Evolutionary conservation across 2,888 invertebrate genomes (phyloP), one percentile per base, ranked within the genome.

Genomic region (Eupsilia transversa): DNA sequence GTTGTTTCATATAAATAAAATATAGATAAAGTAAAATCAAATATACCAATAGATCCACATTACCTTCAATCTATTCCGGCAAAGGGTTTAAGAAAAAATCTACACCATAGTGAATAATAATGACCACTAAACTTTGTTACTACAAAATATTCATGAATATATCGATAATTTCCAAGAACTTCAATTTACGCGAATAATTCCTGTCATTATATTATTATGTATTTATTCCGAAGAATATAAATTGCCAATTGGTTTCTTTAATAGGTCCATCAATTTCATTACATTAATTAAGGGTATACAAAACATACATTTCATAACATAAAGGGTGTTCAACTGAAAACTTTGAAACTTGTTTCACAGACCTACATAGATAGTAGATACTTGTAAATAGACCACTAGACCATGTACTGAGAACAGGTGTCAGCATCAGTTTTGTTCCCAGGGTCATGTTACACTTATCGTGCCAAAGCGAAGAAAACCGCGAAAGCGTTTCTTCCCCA

Each of bases 351-450:
- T 20, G 43, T 46, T n/a, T 30, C 14, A n/a, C n/a, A n/a, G n/a
- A n/a, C n/a, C n/a, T n/a, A n/a, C 14, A 14, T 38, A 66, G 14
- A 56, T 80, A 30, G n/a, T 52, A n/a, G 30, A 57, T 23, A n/a
- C 63, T 38, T 30, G 23, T 63, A 63, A 14, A 46, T 68, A 72
- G n/a, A 54, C 56, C 61, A 57, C 71, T 79, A 79, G 64, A 72
- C 63, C 41, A 64, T 23, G 52, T 52, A 60, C 30, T 54, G 30
- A 27, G 68, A 56, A 59, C 82, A 81, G 69, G 72, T 82, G 82
- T 63, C 61, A 63, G 61, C 49, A 72, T 67, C 66, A 76, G 72
- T 49, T 84, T 56, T 52, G 66, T 81, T 84, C 82, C 66, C 85
- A 85, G 56, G 46, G 54, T 85, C 66, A 46, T 41, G 69, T 84